phyloP scores from a whole-genome alignment of 53 echinoderm and acorn worm species.

The Temnopleurus reevesii region DNA sequence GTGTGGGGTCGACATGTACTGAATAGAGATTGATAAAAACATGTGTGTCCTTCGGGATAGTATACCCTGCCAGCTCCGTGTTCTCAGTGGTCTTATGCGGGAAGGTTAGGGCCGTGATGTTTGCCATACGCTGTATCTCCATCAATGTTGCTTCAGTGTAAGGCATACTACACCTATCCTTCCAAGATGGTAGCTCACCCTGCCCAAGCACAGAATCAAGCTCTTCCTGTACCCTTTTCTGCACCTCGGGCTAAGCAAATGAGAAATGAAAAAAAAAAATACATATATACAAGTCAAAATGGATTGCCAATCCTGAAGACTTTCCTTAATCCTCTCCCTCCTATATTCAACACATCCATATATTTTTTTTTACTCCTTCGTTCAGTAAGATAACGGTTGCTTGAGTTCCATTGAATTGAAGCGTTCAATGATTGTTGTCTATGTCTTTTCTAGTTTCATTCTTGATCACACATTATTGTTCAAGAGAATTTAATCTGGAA shows the following conservation, averaged over 20 bases:
- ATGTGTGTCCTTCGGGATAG: conserved; percentile 90
- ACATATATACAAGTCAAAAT: no score
- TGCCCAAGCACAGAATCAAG: conserved; percentile 72
- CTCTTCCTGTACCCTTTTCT: conserved; percentile 80
- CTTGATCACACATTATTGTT: no score
- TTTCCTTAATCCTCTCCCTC: no score
- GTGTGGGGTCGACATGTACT: conserved; percentile 92
- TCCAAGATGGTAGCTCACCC: conserved; percentile 80
- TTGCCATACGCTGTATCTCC: conserved; percentile 97
- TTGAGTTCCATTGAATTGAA: no score
- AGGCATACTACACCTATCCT: conserved; percentile 69
- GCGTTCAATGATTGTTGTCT: no score
- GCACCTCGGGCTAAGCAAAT: conserved; percentile 22
- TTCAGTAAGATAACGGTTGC: no score
- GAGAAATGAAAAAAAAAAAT: no score
- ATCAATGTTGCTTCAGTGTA: conserved; percentile 98
- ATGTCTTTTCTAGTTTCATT: no score
- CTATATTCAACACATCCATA: no score
- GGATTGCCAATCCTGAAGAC: no score
- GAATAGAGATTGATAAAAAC: conserved; percentile 97
- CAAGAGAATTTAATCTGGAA: no score
- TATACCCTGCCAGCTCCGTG: conserved; percentile 86
- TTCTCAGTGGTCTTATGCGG: conserved; percentile 98
- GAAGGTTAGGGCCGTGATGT: conserved; percentile 97
- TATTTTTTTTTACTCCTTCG: no score